phyloP scores from a whole-genome alignment of 2,888 invertebrate species.

The Rhogogaster chlorosoma region DNA sequence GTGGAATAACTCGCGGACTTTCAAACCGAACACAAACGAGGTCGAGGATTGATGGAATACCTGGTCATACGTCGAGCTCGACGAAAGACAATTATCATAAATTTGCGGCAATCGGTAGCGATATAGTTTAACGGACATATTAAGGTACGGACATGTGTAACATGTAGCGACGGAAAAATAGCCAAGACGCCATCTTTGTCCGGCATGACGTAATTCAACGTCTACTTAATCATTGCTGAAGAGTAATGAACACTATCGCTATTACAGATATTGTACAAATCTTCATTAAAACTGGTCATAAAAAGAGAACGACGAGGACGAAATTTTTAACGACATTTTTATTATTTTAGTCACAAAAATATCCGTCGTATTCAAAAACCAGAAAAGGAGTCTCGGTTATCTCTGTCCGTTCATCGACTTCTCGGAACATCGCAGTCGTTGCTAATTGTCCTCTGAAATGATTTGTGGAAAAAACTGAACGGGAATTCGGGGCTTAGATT shows the following conservation, averaged over 20 bases:
- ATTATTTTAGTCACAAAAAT: conserved; percentile 8
- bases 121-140: background rate
- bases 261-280: background rate
- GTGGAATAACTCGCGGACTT: background rate
- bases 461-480: background rate
- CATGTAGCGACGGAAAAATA: conserved; percentile 60
- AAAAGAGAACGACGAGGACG: background rate
- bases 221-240: background rate
- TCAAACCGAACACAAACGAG: conserved; percentile 12
- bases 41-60: conserved; percentile 33
- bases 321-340: conserved; percentile 1
- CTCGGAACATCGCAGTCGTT: background rate
- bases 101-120: conserved; percentile 68
- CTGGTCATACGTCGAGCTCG: background rate
- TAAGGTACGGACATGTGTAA: background rate
- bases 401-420: background rate
- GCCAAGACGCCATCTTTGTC: conserved; percentile 60
- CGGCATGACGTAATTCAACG: background rate
- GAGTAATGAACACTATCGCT: conserved; percentile 3
- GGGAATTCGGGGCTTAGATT: background rate
- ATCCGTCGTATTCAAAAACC: background rate
- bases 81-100: conserved; percentile 70
- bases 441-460: background rate
- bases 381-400: background rate
- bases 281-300: background rate